Evolutionary conservation across 1,140 invertebrate species (phyloP).

Genomic region (Callitettix versicolor): DNA sequence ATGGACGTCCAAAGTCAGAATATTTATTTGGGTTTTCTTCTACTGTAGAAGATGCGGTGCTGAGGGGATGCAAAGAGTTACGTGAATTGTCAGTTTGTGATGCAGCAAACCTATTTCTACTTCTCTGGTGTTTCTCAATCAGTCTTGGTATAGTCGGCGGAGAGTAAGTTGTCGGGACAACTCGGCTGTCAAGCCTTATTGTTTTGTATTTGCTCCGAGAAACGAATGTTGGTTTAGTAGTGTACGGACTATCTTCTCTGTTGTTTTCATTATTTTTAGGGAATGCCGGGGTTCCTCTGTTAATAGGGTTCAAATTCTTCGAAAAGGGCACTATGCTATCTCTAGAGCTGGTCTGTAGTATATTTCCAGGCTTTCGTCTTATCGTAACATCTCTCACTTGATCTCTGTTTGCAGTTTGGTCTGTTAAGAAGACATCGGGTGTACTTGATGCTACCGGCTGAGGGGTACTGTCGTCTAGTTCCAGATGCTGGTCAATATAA

Average conservation of each 20-base stretch:
- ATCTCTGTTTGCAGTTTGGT: too few relatives aligned
- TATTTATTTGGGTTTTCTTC: neutral
- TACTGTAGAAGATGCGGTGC: neutral
- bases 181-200: slow-evolving; percentile 8
- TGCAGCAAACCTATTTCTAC: neutral
- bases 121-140: slow-evolving; percentile 10
- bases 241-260: neutral
- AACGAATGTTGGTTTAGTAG: neutral
- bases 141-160: slow-evolving; percentile 9
- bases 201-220: slow-evolving; percentile 7
- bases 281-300: slow-evolving; percentile 4
- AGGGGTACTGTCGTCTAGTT: slow-evolving; percentile 9
- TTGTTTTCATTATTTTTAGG: neutral
- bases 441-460: slow-evolving; percentile 3
- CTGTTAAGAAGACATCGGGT: neutral
- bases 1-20: slow-evolving; percentile 4
- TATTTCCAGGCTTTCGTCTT: too few relatives aligned
- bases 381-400: too few relatives aligned
- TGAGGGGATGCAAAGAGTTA: too few relatives aligned
- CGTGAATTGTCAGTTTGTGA: neutral
- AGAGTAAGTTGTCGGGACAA: slow-evolving; percentile 20
- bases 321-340: too few relatives aligned
- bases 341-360: too few relatives aligned
- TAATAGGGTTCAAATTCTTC: too few relatives aligned
- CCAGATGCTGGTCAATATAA: slow-evolving; percentile 12